These are phyloP conservation scores for Nowickia ferox DNA, from an alignment of 2,888 invertebrate genomes.

Conservation along the genomic window DNA sequence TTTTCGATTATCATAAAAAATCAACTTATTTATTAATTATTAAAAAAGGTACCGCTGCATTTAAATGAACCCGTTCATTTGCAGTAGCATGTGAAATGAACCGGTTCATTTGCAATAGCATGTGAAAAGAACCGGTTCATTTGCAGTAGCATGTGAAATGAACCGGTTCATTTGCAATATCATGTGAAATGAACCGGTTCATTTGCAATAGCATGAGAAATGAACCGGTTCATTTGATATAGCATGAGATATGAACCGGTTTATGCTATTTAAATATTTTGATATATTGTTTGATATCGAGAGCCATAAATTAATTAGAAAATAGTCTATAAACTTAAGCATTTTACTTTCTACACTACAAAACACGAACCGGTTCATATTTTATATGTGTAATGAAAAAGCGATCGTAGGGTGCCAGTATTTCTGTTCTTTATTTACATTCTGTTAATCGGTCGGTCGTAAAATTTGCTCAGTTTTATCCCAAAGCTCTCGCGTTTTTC, in stretches of 20 bases:
- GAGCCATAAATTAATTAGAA: neutral
- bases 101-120: too few relatives aligned
- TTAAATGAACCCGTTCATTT: too few relatives aligned
- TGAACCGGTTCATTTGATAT: too few relatives aligned
- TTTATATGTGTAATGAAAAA: neutral
- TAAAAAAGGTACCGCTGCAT: neutral
- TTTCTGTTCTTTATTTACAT: neutral
- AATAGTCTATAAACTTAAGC: neutral
- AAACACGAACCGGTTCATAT: neutral
- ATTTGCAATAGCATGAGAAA: too few relatives aligned
- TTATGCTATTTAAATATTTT: too few relatives aligned
- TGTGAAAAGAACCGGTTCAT: too few relatives aligned
- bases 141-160: too few relatives aligned
- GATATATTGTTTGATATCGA: too few relatives aligned
- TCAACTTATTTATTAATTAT: neutral
- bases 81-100: too few relatives aligned
- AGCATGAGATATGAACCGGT: too few relatives aligned
- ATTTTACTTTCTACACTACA: neutral
- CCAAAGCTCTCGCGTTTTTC: neutral
- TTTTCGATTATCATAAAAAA: neutral
- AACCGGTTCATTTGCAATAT: too few relatives aligned
- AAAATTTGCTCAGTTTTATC: conserved; percentile 3
- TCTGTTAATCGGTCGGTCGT: neutral
- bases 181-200: too few relatives aligned
- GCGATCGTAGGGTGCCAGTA: neutral